Base-by-base conservation (phyloP, 2,888 invertebrate species). In the Stenotaenia linearis region DNA sequence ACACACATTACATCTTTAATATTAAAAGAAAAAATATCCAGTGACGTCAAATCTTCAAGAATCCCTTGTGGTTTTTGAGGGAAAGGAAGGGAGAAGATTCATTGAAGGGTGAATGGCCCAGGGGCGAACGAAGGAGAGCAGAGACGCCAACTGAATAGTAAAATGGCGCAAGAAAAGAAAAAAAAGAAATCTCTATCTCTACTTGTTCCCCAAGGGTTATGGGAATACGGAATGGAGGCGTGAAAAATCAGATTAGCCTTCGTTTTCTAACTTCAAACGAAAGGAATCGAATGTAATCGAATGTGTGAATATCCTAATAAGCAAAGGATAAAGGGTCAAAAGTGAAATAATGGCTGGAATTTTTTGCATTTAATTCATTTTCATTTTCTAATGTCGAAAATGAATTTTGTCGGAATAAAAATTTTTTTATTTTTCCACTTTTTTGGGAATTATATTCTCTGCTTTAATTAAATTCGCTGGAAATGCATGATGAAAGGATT, bases 131-230 rank as follows among this genome's bases (percentile, higher is more conserved):
- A 69, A 28, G 28, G 69, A 69, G 28, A 69, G 69, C 23, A 69
- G 69, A 69, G 28, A 69, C 69, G 69, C 69, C 69, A 69, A 69
- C 69, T 69, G 69, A 69, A 69, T 69, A 69, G 69, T 69, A 69
- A 69, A 69, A 69, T 28, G 56, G 69, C 69, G n/a, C 12, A 69
- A 69, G 69, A 69, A 69, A 69, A 25, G 25, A 69, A 28, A 69
- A 69, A 50, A n/a, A 69, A 69, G 69, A 69, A 69, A 69, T 69
- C 69, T 69, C 69, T 69, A 69, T 69, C 69, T 69, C 69, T 69
- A 69, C 69, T 69, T 69, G 69, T 69, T 69, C 69, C 69, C 69
- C 69, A 69, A 69, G 69, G 69, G 69, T 69, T 69, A 69, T 69
- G 69, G 69, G 69, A 69, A 69, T 69, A 69, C 28, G 69, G 69